Percentiles rank a stretch among this genome's conserved stretches.
Conservation (phyloP, 2,888 invertebrate genomes). For the Tachina grossa region DNA sequence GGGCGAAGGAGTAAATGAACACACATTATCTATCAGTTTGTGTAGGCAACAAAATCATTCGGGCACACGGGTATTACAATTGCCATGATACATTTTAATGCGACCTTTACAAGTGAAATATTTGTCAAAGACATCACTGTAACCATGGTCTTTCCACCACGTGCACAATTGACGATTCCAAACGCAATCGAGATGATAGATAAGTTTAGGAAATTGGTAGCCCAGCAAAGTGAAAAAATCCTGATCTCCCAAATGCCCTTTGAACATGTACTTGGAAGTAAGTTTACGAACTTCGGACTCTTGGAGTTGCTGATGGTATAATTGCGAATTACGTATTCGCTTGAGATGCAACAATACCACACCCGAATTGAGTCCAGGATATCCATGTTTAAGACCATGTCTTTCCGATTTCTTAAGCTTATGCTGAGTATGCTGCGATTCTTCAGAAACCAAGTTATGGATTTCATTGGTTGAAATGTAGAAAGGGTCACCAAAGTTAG, state of each 20-base stretch:
- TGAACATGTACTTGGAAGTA: constrained; percentile 86
- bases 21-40: constrained; percentile 38
- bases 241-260: constrained; percentile 92
- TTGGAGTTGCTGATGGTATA: constrained; percentile 85
- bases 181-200: constrained; percentile 89
- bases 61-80: constrained; percentile 89
- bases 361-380: constrained; percentile 92
- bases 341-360: constrained; percentile 88
- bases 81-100: constrained; percentile 88
- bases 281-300: constrained; percentile 84
- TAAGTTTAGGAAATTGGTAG: constrained; percentile 87
- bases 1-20: constrained; percentile 57
- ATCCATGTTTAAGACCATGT: constrained; percentile 82
- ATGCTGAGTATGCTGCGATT: constrained; percentile 65
- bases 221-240: constrained; percentile 90
- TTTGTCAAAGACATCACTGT: constrained; percentile 87
- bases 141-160: constrained; percentile 91
- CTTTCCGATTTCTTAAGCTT: constrained; percentile 73
- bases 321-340: constrained; percentile 85
- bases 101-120: constrained; percentile 88
- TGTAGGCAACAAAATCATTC: constrained; percentile 74
- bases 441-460: constrained; percentile 61
- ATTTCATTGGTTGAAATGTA: constrained; percentile 73
- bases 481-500: constrained; percentile 84
- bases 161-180: constrained; percentile 92